These are phyloP conservation scores for Tipula lateralis DNA, from an alignment of 2,888 invertebrate genomes.

Conservation along the genomic window DNA sequence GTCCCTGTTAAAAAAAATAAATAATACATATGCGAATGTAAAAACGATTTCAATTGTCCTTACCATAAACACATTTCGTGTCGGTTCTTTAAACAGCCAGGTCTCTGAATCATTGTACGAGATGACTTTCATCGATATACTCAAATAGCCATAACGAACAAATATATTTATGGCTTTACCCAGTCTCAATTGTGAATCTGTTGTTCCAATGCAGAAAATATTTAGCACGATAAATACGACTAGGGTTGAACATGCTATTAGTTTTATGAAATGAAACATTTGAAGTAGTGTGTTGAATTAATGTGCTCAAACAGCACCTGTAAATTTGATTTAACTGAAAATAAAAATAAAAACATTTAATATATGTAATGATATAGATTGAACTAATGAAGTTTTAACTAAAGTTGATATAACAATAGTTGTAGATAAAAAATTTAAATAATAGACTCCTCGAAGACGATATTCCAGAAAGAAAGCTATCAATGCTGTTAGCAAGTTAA, in stretches of 20 bases:
- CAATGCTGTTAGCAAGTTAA: no score
- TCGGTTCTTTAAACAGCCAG: slow-evolving; percentile 65
- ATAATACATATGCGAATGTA: not conserved
- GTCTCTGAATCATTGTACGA: slow-evolving; percentile 72
- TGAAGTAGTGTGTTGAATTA: not conserved
- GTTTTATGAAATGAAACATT: slow-evolving; percentile 6
- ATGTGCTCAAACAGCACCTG: not conserved
- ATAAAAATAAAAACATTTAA: not conserved
- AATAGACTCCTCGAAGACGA: no score
- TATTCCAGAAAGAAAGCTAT: no score
- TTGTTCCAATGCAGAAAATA: not conserved
- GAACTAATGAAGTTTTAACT: no score
- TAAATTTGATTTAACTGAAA: not conserved
- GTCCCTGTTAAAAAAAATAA: slow-evolving; percentile 46
- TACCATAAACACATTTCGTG: slow-evolving; percentile 54
- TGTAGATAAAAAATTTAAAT: no score
- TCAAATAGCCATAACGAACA: slow-evolving; percentile 70
- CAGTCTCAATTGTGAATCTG: slow-evolving; percentile 53
- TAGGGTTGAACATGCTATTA: not conserved
- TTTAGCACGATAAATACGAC: not conserved
- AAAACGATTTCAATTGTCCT: not conserved
- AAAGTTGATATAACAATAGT: no score
- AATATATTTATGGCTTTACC: slow-evolving; percentile 84
- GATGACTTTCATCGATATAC: slow-evolving; percentile 78
- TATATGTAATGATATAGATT: no score